Evolutionary conservation across 2,113 vertebrate genomes (phyloP), one percentile per base, ranked within the genome.

Genomic region (Macrotus californicus): DNA sequence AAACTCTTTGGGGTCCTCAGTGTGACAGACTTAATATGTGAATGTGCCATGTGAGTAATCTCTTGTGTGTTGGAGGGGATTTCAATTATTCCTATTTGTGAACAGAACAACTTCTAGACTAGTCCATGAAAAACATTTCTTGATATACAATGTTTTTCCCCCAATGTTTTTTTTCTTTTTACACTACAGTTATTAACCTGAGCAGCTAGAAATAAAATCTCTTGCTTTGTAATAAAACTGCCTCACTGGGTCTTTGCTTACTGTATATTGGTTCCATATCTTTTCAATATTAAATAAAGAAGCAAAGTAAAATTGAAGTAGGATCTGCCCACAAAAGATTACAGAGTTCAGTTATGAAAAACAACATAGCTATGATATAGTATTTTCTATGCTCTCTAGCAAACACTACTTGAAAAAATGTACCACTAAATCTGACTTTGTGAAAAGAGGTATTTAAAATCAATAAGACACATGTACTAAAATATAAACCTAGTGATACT

Each of bases 201-300:
- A 96, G 15, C 16, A 61, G 10, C 22, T 56, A 91, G 36, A 88
- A 46, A 91, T 67, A 48, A 91, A 93, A 81, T 83, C 26, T 89
- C 70, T 64, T 56, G 14, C 48, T 87, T 80, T 61, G 14, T 56
- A 84, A 87, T 89, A 89, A 92, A 83, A 69, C 41, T 70, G 15
- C 16, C 26, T 88, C 52, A 31, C 50, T 61, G 52, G n/a, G 16
- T 70, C n/a, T 85, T 84, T 90, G 41, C 34, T 26, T 85, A 72
- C 7, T 67, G 8, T 15, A 76, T 84, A 84, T 48, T 90, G 88
- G 6, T 92, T 80, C 81, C 66, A 92, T 76, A 87, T 61, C 92
- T 36, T 75, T 48, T 80, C 54, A 89, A 41, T 89, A 85, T 92
- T 85, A 92, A 81, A 66, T 76, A 87, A 92, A 94, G 21, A 87